Percentiles rank a stretch among this genome's conserved stretches.
These are phyloP conservation scores for Zaprionus inermis DNA, from an alignment of 1,140 invertebrate species.

Conservation along the genomic window DNA sequence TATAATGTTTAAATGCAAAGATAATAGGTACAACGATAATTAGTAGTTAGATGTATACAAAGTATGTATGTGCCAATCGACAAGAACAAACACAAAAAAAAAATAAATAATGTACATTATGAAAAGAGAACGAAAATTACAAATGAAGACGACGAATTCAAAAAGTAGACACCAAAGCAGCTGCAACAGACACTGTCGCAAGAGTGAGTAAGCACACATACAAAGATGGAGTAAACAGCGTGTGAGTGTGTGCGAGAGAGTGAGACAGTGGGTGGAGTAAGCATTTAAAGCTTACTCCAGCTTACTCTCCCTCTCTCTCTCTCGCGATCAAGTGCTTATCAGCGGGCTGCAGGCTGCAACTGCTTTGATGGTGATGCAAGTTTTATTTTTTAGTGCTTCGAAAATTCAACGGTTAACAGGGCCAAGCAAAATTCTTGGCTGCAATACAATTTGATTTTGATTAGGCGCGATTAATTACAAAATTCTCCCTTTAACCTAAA, in stretches of 20 bases:
- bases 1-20: constrained; percentile 54
- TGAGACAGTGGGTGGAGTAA: not conserved
- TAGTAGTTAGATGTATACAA: constrained; percentile 58
- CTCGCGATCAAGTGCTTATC: not conserved
- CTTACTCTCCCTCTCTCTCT: constrained; percentile 22
- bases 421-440: constrained; percentile 57
- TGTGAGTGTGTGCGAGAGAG: constrained; percentile 13
- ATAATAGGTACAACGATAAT: constrained; percentile 75
- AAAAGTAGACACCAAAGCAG: constrained; percentile 45
- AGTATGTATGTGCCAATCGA: constrained; percentile 66
- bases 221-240: constrained; percentile 23
- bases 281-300: constrained; percentile 5
- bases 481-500: constrained; percentile 82
- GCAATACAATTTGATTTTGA: constrained; percentile 42
- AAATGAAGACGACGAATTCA: constrained; percentile 64
- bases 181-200: constrained; percentile 17
- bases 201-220: constrained; percentile 32
- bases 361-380: constrained; percentile 66
- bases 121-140: constrained; percentile 69
- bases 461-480: constrained; percentile 76
- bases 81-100: constrained; percentile 61
- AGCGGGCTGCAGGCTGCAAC: constrained; percentile 33
- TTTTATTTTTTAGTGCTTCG: constrained; percentile 68
- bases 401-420: constrained; percentile 75
- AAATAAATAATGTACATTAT: constrained; percentile 64